These are phyloP conservation scores for Rhopilema esculentum DNA, from an alignment of 30 jellyfish, hydroid and myxozoan genomes.

Conservation along the genomic window DNA sequence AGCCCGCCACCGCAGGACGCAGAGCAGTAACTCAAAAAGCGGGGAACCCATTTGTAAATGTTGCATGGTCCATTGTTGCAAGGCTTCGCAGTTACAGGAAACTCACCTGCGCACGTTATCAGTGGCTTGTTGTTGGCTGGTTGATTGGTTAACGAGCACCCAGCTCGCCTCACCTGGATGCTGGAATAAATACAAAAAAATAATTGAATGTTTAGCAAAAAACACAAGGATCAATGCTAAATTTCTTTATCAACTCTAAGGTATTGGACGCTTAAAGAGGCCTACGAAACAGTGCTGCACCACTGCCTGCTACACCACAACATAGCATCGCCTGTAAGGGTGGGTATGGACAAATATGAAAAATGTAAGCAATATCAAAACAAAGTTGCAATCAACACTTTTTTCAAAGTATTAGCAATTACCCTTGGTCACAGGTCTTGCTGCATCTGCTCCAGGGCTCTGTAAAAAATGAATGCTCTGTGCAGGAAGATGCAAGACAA, in stretches of 20 bases:
- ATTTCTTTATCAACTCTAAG: neutral
- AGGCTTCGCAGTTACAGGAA: constrained; percentile 59
- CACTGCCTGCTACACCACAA: neutral
- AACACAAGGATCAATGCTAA: neutral
- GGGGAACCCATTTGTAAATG: constrained; percentile 49
- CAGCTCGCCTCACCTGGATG: constrained; percentile 28
- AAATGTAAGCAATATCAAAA: neutral
- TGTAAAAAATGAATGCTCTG: neutral
- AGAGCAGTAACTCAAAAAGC: constrained; percentile 34
- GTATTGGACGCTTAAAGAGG: neutral
- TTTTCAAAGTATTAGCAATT: too few relatives aligned
- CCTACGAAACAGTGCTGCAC: neutral
- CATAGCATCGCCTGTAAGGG: too few relatives aligned
- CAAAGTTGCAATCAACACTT: too few relatives aligned
- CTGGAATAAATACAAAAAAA: neutral
- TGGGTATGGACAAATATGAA: neutral
- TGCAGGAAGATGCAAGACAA: constrained; percentile 49
- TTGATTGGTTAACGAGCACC: constrained; percentile 15
- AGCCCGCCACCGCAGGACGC: constrained; percentile 68
- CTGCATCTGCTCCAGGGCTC: constrained; percentile 55
- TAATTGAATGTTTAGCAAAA: neutral
- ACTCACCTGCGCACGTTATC: constrained; percentile 52
- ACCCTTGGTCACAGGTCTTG: constrained; percentile 55
- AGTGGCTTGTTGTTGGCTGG: constrained; percentile 6
- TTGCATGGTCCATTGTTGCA: constrained; percentile 38